Percentiles rank a stretch among this genome's conserved stretches.
Conservation (phyloP, 2,888 invertebrate species). For the Polia nebulosa region DNA sequence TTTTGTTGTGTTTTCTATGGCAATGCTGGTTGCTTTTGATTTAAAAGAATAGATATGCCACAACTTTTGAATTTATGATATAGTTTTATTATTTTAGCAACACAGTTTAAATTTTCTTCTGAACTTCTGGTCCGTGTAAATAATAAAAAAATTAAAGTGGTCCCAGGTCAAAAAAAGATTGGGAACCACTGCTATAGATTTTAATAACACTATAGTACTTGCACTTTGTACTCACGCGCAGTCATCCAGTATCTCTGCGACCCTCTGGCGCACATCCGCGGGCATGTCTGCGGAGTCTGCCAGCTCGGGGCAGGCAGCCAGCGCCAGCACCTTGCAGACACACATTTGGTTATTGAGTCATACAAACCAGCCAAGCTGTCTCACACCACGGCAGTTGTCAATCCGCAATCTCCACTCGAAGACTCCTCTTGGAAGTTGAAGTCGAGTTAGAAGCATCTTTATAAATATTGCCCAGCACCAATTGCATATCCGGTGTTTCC, state of each 20-base stretch:
- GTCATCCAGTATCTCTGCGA: conserved; percentile 91
- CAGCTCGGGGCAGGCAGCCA: conserved; percentile 94
- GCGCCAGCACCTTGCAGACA: conserved; percentile 84
- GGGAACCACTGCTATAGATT: too few species aligned
- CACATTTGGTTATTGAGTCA: background rate
- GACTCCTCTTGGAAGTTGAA: background rate
- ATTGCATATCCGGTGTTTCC: background rate
- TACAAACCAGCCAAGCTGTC: background rate
- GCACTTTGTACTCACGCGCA: conserved; percentile 90
- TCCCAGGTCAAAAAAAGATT: too few species aligned
- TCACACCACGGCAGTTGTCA: background rate
- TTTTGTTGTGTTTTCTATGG: too few species aligned
- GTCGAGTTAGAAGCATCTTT: background rate
- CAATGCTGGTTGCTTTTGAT: too few species aligned
- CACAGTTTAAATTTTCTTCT: too few species aligned
- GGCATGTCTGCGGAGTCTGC: conserved; percentile 90
- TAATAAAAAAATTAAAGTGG: too few species aligned
- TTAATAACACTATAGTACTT: too few species aligned
- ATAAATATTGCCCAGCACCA: background rate
- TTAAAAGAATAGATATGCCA: too few species aligned
- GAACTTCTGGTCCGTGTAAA: too few species aligned
- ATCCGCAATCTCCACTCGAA: background rate
- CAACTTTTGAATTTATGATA: too few species aligned
- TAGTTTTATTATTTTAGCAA: too few species aligned
- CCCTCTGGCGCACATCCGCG: conserved; percentile 95